phyloP scores from a whole-genome alignment of 2,888 invertebrate genomes.

The Tipula helvola region DNA sequence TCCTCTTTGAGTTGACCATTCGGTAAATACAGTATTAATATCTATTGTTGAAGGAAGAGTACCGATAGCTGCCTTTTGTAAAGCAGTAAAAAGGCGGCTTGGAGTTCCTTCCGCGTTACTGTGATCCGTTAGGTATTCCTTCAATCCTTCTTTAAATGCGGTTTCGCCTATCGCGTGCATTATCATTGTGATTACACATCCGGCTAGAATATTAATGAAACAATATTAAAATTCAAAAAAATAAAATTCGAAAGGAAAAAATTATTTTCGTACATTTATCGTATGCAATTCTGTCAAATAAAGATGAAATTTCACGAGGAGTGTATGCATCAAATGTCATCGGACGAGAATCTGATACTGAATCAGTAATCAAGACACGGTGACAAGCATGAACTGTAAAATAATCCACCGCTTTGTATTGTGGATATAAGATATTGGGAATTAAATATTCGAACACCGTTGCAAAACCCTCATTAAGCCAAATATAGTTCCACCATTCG shows the following conservation, averaged over 20 bases:
- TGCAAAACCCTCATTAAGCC: slow-evolving; percentile 57
- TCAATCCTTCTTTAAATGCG: not conserved
- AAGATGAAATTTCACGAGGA: slow-evolving; percentile 69
- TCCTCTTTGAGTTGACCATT: slow-evolving; percentile 49
- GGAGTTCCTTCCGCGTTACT: slow-evolving; percentile 32
- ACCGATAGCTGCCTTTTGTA: slow-evolving; percentile 24
- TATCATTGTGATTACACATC: slow-evolving; percentile 23
- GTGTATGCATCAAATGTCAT: slow-evolving; percentile 70
- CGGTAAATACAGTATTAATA: slow-evolving; percentile 45
- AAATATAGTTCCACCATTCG: slow-evolving; percentile 40
- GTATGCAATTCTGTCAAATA: slow-evolving; percentile 78
- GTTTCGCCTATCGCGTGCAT: not conserved
- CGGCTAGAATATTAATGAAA: not conserved
- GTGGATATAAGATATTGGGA: slow-evolving; percentile 40
- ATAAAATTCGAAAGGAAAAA: not conserved
- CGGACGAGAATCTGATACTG: slow-evolving; percentile 61
- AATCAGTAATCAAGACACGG: slow-evolving; percentile 58
- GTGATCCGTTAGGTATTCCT: slow-evolving; percentile 20
- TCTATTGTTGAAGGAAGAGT: slow-evolving; percentile 32
- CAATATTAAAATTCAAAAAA: no score
- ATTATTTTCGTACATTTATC: slow-evolving; percentile 52
- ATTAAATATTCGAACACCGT: slow-evolving; percentile 52
- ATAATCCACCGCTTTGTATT: slow-evolving; percentile 63
- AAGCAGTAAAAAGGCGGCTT: slow-evolving; percentile 28
- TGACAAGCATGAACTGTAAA: slow-evolving; percentile 66